These are phyloP conservation scores for Apocheima hispidaria DNA, from an alignment of 2,888 invertebrate genomes.

Conservation along the genomic window DNA sequence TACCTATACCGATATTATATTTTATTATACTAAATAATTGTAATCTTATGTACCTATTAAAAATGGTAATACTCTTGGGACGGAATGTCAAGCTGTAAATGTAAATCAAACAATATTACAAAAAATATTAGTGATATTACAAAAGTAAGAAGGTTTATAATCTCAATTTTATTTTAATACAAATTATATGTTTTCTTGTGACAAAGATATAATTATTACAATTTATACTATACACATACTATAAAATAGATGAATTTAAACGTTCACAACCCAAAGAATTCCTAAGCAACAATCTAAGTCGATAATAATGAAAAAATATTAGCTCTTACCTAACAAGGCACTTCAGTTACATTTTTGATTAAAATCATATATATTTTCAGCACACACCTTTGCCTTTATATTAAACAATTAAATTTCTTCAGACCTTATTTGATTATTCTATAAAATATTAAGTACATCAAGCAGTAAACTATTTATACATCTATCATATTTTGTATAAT, in stretches of 20 bases:
- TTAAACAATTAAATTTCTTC: not conserved
- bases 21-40: constrained; percentile 6
- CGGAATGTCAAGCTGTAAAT: constrained; percentile 65
- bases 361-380: not conserved
- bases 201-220: constrained; percentile 23
- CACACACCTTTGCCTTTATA: constrained; percentile 2
- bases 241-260: constrained; percentile 16
- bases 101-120: constrained; percentile 41
- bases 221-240: not conserved
- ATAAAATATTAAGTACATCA: constrained; percentile 29
- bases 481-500: constrained; percentile 41
- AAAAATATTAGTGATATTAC: constrained; percentile 37
- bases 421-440: constrained; percentile 11
- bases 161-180: constrained; percentile 42
- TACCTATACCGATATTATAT: constrained; percentile 40
- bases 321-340: constrained; percentile 34
- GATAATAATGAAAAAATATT: constrained; percentile 26
- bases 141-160: constrained; percentile 38
- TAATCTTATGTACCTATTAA: constrained; percentile 49
- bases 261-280: constrained; percentile 43
- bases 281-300: constrained; percentile 29
- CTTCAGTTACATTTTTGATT: constrained; percentile 16
- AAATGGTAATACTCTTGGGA: constrained; percentile 78
- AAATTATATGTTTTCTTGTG: constrained; percentile 24
- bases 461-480: constrained; percentile 28